These are phyloP conservation scores for Drosophila albomicans DNA, from an alignment of 1,140 invertebrate genomes.

Conservation along the genomic window DNA sequence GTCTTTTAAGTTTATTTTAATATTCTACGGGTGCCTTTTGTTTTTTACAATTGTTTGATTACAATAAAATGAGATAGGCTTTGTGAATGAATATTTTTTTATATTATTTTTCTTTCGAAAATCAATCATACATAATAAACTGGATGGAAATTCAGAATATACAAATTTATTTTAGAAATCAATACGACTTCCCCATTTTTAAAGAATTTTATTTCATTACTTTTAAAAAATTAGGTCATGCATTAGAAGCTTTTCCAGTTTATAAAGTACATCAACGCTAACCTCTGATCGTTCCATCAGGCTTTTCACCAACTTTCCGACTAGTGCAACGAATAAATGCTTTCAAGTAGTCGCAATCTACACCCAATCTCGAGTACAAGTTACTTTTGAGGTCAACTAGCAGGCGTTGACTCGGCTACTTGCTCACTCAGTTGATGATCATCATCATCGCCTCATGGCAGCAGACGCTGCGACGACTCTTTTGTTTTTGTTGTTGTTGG, in stretches of 20 bases:
- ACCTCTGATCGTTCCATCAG: slow-evolving; percentile 1
- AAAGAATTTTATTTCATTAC: no score
- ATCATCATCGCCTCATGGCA: slow-evolving; percentile 38
- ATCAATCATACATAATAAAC: no score
- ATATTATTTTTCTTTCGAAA: no score
- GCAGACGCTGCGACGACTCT: slow-evolving; percentile 17
- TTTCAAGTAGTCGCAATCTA: slow-evolving; percentile 31
- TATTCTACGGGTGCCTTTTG: neutral
- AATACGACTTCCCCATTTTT: neutral
- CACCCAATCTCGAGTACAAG: slow-evolving; percentile 21
- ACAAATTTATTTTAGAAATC: no score
- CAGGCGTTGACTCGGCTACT: slow-evolving; percentile 39
- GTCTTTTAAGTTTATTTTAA: neutral
- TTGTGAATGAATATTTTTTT: no score
- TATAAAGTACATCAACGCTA: neutral
- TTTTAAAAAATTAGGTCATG: no score
- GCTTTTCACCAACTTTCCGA: slow-evolving; percentile 39
- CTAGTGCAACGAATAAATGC: slow-evolving; percentile 34
- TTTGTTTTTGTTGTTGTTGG: slow-evolving; percentile 13
- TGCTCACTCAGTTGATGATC: slow-evolving; percentile 18
- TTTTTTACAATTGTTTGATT: no score
- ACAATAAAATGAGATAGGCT: no score
- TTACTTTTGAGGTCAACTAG: slow-evolving; percentile 43
- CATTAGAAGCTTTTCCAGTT: no score
- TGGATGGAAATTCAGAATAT: no score